Base-by-base conservation (phyloP, 2,888 invertebrate species). In the Cerceris ruficornis region DNA sequence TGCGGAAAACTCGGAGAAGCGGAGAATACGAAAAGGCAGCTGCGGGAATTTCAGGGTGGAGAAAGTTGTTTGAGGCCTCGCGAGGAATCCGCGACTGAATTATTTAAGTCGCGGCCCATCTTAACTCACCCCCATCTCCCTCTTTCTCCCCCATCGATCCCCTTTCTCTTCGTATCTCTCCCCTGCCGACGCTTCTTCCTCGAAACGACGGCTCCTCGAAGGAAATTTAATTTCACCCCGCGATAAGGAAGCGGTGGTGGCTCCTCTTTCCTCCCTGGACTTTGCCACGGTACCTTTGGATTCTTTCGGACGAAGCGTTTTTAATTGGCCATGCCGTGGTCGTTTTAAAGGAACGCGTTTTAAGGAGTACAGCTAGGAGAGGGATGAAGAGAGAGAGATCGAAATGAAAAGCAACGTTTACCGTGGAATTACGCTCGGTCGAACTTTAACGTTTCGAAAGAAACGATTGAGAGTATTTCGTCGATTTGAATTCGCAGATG, bases 81-180 rank as follows among this genome's bases (percentile, higher is more conserved):
- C 80, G 58, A 65, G 58, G 72, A 69, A 66, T 82, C 84, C 80
- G 77, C 83, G 83, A 83, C 84, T 90, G 88, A 89, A 89, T 90
- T 90, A 89, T 90, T 90, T 86, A 90, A 88, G 82, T 86, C 84
- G 72, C 77, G 82, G 74, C 76, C 84, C 82, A 64, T 75, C 82
- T 83, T 68, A 79, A 81, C 78, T 72, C 69, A 73, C 72, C 79
- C 62, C 66, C 57, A 55, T 70, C 66, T 43, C 58, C 60, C 46
- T 65, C 64, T 39, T 41, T 62, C 39, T 49, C 54, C n/a, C 49
- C 28, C 28, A 28, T 28, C 28, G 28, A 28, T 58, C 57, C 11
- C 14, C 46, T 42, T 62, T 43, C 43, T 46, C 46, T 9, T 46
- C 42, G 50, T 14, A 14, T 42, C 42, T 46, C 58, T 59, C 54